phyloP scores from a whole-genome alignment of 2,797 vertebrate genomes.

The Onychomys leucogaster region DNA sequence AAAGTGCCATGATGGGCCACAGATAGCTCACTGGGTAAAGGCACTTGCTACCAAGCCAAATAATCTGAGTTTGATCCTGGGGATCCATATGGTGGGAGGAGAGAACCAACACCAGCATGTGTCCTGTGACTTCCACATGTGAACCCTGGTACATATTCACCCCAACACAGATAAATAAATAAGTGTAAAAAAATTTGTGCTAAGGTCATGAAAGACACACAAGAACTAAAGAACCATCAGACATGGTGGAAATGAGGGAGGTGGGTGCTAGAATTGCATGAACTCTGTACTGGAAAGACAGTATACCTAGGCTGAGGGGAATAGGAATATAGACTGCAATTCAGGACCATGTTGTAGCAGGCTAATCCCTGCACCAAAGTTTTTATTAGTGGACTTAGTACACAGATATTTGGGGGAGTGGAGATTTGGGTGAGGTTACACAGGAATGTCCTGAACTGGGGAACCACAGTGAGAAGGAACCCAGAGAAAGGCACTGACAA shows the following conservation, averaged over 20 bases:
- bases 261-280: background rate
- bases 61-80: background rate
- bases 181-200: background rate
- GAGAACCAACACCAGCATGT: background rate
- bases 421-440: background rate
- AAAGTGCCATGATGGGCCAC: background rate
- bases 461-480: background rate
- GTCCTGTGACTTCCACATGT: background rate
- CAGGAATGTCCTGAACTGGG: background rate
- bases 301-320: background rate
- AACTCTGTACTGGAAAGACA: background rate
- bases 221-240: background rate
- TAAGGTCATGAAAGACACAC: background rate
- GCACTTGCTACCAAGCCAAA: background rate
- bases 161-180: background rate
- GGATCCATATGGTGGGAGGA: background rate
- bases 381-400: background rate
- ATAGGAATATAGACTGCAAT: background rate
- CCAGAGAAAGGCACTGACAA: background rate
- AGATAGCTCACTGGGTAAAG: background rate
- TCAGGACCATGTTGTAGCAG: background rate
- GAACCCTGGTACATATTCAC: background rate
- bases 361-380: background rate
- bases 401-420: background rate
- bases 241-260: background rate